Evolutionary conservation across 2,888 invertebrate genomes (phyloP), one percentile per base, ranked within the genome.

Genomic region (Pantelozetes paolii): DNA sequence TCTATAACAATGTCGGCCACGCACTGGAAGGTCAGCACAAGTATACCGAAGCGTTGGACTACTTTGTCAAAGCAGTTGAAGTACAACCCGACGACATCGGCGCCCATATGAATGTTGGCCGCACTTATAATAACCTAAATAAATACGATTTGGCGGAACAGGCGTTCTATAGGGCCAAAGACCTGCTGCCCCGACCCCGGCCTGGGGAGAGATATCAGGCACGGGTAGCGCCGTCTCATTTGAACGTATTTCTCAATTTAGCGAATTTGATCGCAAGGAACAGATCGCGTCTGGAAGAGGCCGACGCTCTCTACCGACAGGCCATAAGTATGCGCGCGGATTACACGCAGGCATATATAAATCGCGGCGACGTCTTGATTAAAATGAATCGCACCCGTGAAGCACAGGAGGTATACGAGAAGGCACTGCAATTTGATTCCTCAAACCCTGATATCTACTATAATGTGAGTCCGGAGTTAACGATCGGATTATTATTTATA

Each of bases 261-360:
- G 96, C 95, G 1, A 95, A 94, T 84, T 85, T 97, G 78, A 94
- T 96, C 81, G 92, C 95, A 5, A 91, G 93, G 81, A 94, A 97
- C 83, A 89, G 89, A 36, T 92, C 93, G 2, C 86, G 96, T 73
- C 83, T 97, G 73, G 92, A 93, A 82, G 96, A 97, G 83, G 97
- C 97, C 0, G 96, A 97, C 83, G 86, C 92, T 59, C 83, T 96
- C 69, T 94, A 96, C 81, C 86, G 94, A 76, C 95, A 95, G 83
- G 97, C 96, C 15, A 96, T 97, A 78, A 94, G 94, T 81, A 97
- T 97, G 97, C 86, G 97, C 78, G 89, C 95, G 0, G 96, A 97
- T 85, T 95, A 95, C 82, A 89, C 93, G 0, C 92, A 94, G 82
- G 97, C 96, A 11, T 97, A 97, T 82, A 97, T 97, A 78, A 97